A percentile compares a stretch with the other conserved stretches of the same genome.
Conservation (phyloP, 2,888 invertebrate species). For the Anodontia alba region DNA sequence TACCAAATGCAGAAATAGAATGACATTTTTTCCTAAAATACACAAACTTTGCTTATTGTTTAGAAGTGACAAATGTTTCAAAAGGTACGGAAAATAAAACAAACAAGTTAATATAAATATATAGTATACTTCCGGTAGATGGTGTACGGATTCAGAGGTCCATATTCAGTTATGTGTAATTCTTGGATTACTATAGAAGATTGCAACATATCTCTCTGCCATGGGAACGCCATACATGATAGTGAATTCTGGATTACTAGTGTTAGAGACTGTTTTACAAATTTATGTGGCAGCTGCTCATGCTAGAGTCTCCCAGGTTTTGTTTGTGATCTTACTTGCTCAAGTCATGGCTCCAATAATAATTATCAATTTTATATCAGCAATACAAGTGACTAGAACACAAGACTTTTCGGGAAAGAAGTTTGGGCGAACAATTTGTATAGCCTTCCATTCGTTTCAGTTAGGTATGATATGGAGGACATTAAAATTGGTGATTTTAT, state of each 20-base stretch:
- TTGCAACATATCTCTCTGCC: conserved; percentile 1
- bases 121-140: too few species aligned
- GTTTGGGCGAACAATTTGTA: conserved; percentile 63
- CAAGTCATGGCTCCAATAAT: conserved; percentile 62
- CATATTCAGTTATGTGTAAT: too few species aligned
- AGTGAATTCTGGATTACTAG: conserved; percentile 41
- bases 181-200: too few species aligned
- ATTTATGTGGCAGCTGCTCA: conserved; percentile 48
- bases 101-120: too few species aligned
- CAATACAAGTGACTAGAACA: conserved; percentile 63
- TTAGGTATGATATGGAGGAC: conserved; percentile 73
- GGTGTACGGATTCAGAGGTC: too few species aligned
- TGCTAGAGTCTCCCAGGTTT: conserved; percentile 33
- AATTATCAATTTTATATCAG: conserved; percentile 68
- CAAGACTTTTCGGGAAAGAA: conserved; percentile 63
- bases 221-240: conserved; percentile 58
- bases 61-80: too few species aligned
- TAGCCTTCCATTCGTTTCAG: conserved; percentile 68
- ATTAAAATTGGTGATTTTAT: conserved; percentile 65
- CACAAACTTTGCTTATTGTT: too few species aligned
- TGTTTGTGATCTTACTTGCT: conserved; percentile 55
- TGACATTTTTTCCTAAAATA: too few species aligned
- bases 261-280: conserved; percentile 62
- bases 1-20: too few species aligned
- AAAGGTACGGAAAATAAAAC: too few species aligned